Evolutionary conservation across 2,888 invertebrate genomes (phyloP), one percentile per base, ranked within the genome.

Genomic region (Apamea monoglypha): DNA sequence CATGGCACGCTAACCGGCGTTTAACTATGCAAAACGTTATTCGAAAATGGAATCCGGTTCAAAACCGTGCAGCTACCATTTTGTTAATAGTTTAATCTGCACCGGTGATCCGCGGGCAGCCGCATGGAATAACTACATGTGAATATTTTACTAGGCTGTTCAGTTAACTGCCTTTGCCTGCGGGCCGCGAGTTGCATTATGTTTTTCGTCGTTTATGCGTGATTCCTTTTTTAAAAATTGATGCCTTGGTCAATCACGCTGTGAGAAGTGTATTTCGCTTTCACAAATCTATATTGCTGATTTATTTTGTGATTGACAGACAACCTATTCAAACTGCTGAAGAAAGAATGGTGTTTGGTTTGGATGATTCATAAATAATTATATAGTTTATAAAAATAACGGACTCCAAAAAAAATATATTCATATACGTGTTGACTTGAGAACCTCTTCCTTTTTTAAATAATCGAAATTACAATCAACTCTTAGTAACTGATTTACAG

Each of bases 61-160:
- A 90, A 88, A 90, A 91, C 88, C 90, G 88, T 88, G 86, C 87
- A 82, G 87, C 82, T 88, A 91, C 91, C 93, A 93, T 94, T 95
- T 95, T 95, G 95, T 94, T 96, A 96, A 96, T 96, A 95, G 96
- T 94, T 95, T 95, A 95, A 96, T 96, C 96, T 93, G 95, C 85
- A 85, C 85, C 92, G 92, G 93, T 94, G 94, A 94, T 93, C 90
- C 93, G 93, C 82, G 89, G 88, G 85, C 91, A 90, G 90, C 92
- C 92, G 93, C 88, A 86, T 90, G 92, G 91, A 93, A 94, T 93
- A 94, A 94, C 94, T 91, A 91, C 92, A 89, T 83, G 90, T 95
- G 94, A 95, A 95, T 95, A 94, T 95, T 95, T 95, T 91, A 95
- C 85, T 80, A 85, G 88, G 87, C 88, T 84, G 87, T 88, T 83